These are phyloP conservation scores for Lagorchestes hirsutus DNA, from an alignment of 2,797 vertebrate species.

Conservation along the genomic window DNA sequence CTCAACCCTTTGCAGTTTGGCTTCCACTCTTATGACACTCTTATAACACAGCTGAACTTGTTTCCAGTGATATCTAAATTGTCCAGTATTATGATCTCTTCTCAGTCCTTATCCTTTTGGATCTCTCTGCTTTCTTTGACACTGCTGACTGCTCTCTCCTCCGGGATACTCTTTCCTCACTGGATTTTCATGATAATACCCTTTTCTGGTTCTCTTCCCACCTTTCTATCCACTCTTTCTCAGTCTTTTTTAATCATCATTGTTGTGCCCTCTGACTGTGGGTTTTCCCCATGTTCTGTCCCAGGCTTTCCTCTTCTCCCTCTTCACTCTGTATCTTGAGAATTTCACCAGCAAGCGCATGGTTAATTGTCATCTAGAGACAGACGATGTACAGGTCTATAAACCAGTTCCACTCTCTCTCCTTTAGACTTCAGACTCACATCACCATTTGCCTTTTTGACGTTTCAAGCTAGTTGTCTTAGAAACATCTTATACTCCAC, in stretches of 20 bases:
- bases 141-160: not conserved
- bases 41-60: not conserved
- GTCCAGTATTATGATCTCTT: not conserved
- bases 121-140: not conserved
- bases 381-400: not conserved
- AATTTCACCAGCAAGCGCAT: not conserved
- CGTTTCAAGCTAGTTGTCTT: not conserved
- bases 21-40: not conserved
- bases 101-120: not conserved
- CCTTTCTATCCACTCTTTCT: not conserved
- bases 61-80: not conserved
- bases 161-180: not conserved
- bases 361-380: not conserved
- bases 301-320: not conserved
- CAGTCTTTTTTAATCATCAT: not conserved
- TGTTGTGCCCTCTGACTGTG: not conserved
- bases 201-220: not conserved
- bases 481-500: not conserved
- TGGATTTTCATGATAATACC: not conserved
- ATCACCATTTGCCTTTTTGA: no score
- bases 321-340: not conserved
- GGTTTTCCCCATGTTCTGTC: not conserved
- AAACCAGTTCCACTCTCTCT: not conserved
- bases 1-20: not conserved
- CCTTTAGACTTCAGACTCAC: not conserved